Evolutionary conservation across 2,797 vertebrate genomes (phyloP).

Genomic region (Cyclopterus lumpus): DNA sequence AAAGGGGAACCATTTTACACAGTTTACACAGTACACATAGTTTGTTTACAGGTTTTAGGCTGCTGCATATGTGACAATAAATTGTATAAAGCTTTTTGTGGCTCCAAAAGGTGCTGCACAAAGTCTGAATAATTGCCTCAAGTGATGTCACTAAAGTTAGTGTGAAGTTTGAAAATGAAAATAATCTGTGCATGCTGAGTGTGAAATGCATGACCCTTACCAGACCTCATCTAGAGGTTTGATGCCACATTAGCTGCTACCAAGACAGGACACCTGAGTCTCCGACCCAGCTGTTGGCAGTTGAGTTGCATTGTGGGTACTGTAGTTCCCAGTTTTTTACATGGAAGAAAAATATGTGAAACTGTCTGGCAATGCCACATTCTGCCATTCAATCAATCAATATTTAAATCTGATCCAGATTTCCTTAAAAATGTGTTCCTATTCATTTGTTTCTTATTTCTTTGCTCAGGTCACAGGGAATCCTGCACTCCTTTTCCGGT

Average conservation of each 20-base stretch:
- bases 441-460: background rate
- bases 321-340: background rate
- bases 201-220: background rate
- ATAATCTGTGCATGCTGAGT: background rate
- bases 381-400: background rate
- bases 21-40: background rate
- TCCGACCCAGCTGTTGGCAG: background rate
- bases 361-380: background rate
- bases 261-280: background rate
- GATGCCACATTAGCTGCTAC: background rate
- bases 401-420: background rate
- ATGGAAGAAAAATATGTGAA: background rate
- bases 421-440: constrained; percentile 5
- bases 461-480: constrained; percentile 87
- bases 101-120: background rate
- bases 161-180: background rate
- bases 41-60: background rate
- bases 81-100: background rate
- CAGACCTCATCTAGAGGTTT: background rate
- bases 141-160: background rate
- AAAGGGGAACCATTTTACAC: background rate
- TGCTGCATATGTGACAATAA: background rate
- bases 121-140: background rate
- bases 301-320: background rate
- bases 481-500: constrained; percentile 94